A percentile compares a stretch with the other conserved stretches of the same genome.
Evolutionary conservation across 2,797 vertebrate genomes (phyloP).

Genomic region (Dipus sagitta): DNA sequence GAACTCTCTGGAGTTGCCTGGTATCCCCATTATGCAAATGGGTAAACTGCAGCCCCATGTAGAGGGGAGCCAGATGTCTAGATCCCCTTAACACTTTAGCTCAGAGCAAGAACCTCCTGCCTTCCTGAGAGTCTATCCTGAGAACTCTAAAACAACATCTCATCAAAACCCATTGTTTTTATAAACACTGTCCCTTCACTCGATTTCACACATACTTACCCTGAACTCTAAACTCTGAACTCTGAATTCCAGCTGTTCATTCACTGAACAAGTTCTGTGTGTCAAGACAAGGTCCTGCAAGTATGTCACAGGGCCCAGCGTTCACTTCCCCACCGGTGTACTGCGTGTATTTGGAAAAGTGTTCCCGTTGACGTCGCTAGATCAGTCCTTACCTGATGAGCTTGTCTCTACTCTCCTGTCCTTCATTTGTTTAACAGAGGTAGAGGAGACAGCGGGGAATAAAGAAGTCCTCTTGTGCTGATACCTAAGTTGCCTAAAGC

Average conservation of each 20-base stretch:
- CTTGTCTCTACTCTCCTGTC: not conserved
- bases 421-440: not conserved
- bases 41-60: not conserved
- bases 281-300: not conserved
- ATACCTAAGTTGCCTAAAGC: not conserved
- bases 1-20: not conserved
- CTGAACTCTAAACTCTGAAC: not conserved
- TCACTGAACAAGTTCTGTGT: not conserved
- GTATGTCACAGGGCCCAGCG: not conserved
- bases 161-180: not conserved
- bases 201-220: constrained; percentile 5
- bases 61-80: not conserved
- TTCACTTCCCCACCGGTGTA: not conserved
- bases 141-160: not conserved
- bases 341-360: not conserved
- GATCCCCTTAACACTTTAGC: not conserved
- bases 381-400: too few species aligned
- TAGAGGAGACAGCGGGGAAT: not conserved
- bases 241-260: constrained; percentile 9
- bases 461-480: not conserved
- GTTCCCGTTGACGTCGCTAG: not conserved
- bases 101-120: not conserved
- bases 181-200: not conserved
- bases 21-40: not conserved
- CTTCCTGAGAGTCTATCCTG: not conserved